Evolutionary conservation across 2,888 invertebrate species (phyloP), one percentile per base, ranked within the genome.

Genomic region (Neoaliturus tenellus): DNA sequence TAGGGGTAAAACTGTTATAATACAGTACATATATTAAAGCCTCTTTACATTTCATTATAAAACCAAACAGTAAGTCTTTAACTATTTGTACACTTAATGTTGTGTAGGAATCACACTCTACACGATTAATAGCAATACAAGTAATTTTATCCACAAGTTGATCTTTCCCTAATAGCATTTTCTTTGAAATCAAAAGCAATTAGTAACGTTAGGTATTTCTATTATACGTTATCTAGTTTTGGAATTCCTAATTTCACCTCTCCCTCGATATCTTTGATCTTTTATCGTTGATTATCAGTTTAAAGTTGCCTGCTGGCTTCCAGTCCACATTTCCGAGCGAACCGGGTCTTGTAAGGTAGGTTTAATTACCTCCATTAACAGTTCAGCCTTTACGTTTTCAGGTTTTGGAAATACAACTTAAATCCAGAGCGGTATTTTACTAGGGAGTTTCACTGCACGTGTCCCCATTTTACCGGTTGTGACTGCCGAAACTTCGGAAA

Each of bases 331-430:
- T 62, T 62, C 62, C 31, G 14, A 62, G 28, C 28, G 23, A 62
- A 62, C 62, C 31, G 62, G 62, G 31, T 17, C 62, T 20, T 62
- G 25, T 62, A 23, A 25, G 25, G 20, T 20, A 20, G 6, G 58
- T 20, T 62, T 62, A 62, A 62, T 28, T 14, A n/a, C 28, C 28
- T 62, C 31, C 31, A 20, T 55, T 31, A 62, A 31, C 31, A 62
- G 28, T 25, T 23, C 14, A 28, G 28, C 14, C 31, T 5, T 2
- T 31, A 55, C 25, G 62, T 62, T 62, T 62, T 14, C 62, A 28
- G 62, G 17, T 28, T 62, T 62, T 55, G 55, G 62, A 62, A 62
- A 62, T 62, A 25, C 55, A 55, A 55, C 23, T 55, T 55, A 23
- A 55, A 23, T 23, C 3, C 20, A 8, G 23, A 55, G 55, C 8